A percentile compares a stretch with the other conserved stretches of the same genome.
phyloP scores from a whole-genome alignment of 2,113 vertebrate species.

The Prionailurus bengalensis region DNA sequence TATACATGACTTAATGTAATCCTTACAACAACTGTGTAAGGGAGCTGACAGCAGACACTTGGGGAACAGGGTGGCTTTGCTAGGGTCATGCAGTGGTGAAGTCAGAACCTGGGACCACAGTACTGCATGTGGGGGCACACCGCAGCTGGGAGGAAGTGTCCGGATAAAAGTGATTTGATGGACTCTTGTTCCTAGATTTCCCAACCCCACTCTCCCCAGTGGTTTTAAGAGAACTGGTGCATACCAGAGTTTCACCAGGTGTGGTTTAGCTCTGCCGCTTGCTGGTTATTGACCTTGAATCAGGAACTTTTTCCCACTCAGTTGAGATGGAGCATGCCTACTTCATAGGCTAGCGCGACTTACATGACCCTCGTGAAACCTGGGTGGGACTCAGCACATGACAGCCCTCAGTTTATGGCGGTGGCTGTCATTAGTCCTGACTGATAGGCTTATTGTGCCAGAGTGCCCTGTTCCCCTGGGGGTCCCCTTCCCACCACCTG shows the following conservation, averaged over 20 bases:
- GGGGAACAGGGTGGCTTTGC: background rate
- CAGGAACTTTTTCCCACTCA: background rate
- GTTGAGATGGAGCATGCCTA: fast-evolving
- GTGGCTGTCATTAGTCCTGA: too few relatives aligned
- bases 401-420: fast-evolving
- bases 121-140: fast-evolving
- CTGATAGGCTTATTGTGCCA: background rate
- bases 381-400: fast-evolving
- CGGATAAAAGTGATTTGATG: background rate
- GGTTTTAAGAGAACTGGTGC: background rate
- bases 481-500: background rate
- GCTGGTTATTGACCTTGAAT: background rate
- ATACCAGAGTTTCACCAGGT: background rate
- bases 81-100: background rate
- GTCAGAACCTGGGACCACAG: background rate
- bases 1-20: too few relatives aligned
- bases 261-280: too few relatives aligned
- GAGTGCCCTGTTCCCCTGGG: background rate
- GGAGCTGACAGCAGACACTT: background rate
- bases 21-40: background rate
- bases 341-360: background rate
- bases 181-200: background rate
- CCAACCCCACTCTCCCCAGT: background rate
- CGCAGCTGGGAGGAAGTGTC: background rate
- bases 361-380: fast-evolving